These are phyloP conservation scores for Gambusia affinis DNA, from an alignment of 2,113 vertebrate species.

Conservation along the genomic window DNA sequence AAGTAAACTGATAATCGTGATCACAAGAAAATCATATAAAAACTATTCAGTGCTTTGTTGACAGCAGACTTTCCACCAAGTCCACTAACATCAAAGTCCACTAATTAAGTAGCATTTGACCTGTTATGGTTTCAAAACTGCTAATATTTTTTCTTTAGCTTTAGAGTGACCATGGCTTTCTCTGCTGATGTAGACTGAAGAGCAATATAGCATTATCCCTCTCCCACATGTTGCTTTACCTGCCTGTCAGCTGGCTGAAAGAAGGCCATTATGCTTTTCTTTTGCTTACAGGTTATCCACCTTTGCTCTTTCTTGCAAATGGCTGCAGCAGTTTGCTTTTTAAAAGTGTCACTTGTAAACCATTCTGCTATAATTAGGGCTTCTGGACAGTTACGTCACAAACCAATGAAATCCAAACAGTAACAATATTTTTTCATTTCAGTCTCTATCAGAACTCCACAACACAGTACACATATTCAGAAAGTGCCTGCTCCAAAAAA, in stretches of 20 bases:
- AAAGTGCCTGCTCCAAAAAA: conserved; percentile 25
- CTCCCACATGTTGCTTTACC: not conserved
- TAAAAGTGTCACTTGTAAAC: not conserved
- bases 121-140: too few species aligned
- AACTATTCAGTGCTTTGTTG: too few species aligned
- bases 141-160: not conserved
- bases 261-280: not conserved
- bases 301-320: conserved; percentile 8
- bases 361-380: too few species aligned
- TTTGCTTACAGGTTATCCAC: not conserved
- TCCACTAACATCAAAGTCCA: too few species aligned
- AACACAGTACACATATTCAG: conserved; percentile 35
- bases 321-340: not conserved
- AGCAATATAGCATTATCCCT: not conserved
- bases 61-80: too few species aligned
- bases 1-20: too few species aligned
- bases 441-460: conserved; percentile 41
- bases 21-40: too few species aligned
- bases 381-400: conserved; percentile 5
- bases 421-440: not conserved
- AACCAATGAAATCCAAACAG: conserved; percentile 34
- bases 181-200: not conserved
- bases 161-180: not conserved
- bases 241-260: not conserved
- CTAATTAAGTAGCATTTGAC: too few species aligned